Percentiles rank a stretch among this genome's conserved stretches.
Conservation (phyloP, 2,888 invertebrate species). For the Rhingia rostrata region DNA sequence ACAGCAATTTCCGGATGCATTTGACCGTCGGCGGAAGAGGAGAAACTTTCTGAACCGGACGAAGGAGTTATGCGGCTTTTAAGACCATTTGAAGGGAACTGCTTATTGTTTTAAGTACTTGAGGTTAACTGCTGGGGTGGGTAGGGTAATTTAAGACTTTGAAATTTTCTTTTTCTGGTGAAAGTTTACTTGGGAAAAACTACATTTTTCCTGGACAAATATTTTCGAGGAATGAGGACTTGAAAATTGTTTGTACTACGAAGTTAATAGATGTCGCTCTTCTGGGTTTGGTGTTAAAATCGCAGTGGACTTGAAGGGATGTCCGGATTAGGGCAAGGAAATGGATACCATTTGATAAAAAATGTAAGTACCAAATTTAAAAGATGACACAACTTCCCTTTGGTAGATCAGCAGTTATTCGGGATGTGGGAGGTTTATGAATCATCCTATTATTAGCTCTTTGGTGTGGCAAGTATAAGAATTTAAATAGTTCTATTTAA, state of each 20-base stretch:
- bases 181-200: neutral
- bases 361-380: no score
- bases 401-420: no score
- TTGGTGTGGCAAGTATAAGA: no score
- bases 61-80: constrained; percentile 62
- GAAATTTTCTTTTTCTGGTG: constrained; percentile 13
- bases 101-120: constrained; percentile 70
- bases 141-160: constrained; percentile 56
- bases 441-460: no score
- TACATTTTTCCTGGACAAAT: constrained; percentile 37
- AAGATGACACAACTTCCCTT: no score
- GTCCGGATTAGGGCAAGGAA: neutral
- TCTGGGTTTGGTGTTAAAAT: neutral
- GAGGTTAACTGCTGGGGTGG: constrained; percentile 15
- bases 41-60: constrained; percentile 40
- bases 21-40: constrained; percentile 56
- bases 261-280: constrained; percentile 12
- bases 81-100: constrained; percentile 54
- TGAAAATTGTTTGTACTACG: constrained; percentile 15
- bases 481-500: no score
- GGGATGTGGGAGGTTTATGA: no score
- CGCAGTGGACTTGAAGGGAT: neutral
- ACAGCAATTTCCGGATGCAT: constrained; percentile 70
- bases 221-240: constrained; percentile 29
- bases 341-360: neutral